A percentile compares a stretch with the other conserved stretches of the same genome.
Evolutionary conservation across 2,888 invertebrate genomes (phyloP).

Genomic region (Ennomos quercinarius): DNA sequence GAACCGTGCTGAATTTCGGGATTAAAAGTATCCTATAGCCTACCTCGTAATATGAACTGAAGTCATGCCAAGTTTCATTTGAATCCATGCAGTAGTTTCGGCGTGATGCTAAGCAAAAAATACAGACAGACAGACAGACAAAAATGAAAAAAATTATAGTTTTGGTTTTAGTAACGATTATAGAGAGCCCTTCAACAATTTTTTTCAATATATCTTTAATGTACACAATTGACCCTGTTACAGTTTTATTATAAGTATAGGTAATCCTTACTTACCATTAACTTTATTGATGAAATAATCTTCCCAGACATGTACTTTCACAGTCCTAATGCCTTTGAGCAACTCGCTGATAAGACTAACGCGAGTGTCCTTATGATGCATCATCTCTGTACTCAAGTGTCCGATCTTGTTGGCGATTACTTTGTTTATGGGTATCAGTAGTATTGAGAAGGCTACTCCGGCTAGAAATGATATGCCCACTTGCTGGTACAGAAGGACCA

Average conservation of each 20-base stretch:
- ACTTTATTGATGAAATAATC: conserved; percentile 91
- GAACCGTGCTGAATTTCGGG: too few relatives aligned
- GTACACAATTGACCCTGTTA: too few relatives aligned
- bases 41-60: too few relatives aligned
- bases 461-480: conserved; percentile 96
- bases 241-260: background rate
- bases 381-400: conserved; percentile 92
- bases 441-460: conserved; percentile 93
- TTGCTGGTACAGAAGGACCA: conserved; percentile 94
- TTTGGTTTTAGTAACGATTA: too few relatives aligned
- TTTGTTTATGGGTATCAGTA: conserved; percentile 97
- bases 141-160: too few relatives aligned
- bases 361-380: conserved; percentile 95
- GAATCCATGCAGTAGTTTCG: too few relatives aligned
- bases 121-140: too few relatives aligned
- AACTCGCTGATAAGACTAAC: conserved; percentile 95
- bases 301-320: conserved; percentile 98
- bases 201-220: too few relatives aligned
- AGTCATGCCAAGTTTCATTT: too few relatives aligned
- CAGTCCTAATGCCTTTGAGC: conserved; percentile 93
- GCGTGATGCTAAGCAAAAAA: too few relatives aligned
- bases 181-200: too few relatives aligned
- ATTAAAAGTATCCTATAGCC: too few relatives aligned
- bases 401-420: conserved; percentile 95
- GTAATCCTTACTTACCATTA: conserved; percentile 77